phyloP scores from a whole-genome alignment of 2,888 invertebrate genomes.

The Microctonus hyperodae region DNA sequence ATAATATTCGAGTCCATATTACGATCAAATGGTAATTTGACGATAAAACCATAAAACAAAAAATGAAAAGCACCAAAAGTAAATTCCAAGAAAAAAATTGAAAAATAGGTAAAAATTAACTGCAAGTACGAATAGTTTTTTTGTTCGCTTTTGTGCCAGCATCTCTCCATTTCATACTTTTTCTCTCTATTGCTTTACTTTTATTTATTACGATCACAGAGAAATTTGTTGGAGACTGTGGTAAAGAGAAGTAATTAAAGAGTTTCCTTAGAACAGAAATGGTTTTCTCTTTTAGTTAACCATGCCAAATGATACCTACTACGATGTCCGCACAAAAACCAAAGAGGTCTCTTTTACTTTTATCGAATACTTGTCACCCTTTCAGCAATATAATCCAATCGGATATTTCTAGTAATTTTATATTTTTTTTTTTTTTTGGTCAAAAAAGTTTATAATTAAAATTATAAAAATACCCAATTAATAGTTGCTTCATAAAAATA shows the following conservation, averaged over 20 bases:
- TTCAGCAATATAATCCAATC: neutral
- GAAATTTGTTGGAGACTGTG: constrained; percentile 31
- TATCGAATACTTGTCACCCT: neutral
- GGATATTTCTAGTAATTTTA: too few relatives aligned
- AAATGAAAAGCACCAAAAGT: neutral
- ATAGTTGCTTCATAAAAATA: too few relatives aligned
- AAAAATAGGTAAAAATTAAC: constrained; percentile 18
- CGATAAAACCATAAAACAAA: neutral
- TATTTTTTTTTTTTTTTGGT: too few relatives aligned
- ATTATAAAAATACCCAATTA: neutral
- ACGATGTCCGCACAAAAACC: neutral
- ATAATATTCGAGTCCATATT: constrained; percentile 15
- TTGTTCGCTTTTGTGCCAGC: neutral
- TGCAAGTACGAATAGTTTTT: constrained; percentile 16
- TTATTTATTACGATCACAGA: constrained; percentile 13
- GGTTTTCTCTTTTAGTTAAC: constrained; percentile 30
- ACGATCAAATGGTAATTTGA: constrained; percentile 16
- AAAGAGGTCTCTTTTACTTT: neutral
- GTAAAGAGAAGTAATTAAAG: constrained; percentile 40
- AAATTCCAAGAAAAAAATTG: neutral
- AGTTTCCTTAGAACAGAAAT: constrained; percentile 33
- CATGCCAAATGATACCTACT: constrained; percentile 34
- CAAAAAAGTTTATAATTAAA: too few relatives aligned
- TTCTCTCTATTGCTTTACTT: neutral
- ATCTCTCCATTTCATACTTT: neutral